Conservation (phyloP, 2,113 vertebrate genomes). For the Vombatus ursinus region DNA sequence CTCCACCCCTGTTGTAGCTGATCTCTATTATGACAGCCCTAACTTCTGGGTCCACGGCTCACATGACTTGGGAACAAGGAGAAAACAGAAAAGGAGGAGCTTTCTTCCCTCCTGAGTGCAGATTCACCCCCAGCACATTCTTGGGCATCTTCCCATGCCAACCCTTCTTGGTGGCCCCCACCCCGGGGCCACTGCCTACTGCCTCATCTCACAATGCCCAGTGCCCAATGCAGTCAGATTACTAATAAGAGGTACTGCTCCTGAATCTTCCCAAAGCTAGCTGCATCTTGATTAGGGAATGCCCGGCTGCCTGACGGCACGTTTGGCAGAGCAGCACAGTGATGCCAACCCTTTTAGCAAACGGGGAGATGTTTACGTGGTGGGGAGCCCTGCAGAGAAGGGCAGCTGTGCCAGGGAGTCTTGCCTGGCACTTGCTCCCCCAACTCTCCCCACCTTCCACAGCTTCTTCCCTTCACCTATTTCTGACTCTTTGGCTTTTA, state of each 20-base stretch:
- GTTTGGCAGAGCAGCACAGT: neutral
- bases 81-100: neutral
- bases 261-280: neutral
- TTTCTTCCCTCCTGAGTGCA: neutral
- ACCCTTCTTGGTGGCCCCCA: too few species aligned
- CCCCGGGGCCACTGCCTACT: neutral
- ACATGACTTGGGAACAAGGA: neutral
- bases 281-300: neutral
- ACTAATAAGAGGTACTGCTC: neutral
- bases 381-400: neutral
- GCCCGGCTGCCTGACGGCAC: neutral
- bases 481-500: neutral
- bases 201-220: neutral
- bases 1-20: neutral
- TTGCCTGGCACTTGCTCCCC: neutral
- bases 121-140: neutral
- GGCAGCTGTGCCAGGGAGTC: neutral
- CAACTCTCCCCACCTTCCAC: neutral
- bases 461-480: neutral
- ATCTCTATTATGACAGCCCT: neutral
- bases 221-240: neutral
- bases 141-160: neutral
- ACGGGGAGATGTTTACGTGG: neutral
- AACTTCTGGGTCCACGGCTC: neutral
- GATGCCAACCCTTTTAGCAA: neutral